These are phyloP conservation scores for Leucophenga montana DNA, from an alignment of 2,888 invertebrate genomes.

Conservation along the genomic window DNA sequence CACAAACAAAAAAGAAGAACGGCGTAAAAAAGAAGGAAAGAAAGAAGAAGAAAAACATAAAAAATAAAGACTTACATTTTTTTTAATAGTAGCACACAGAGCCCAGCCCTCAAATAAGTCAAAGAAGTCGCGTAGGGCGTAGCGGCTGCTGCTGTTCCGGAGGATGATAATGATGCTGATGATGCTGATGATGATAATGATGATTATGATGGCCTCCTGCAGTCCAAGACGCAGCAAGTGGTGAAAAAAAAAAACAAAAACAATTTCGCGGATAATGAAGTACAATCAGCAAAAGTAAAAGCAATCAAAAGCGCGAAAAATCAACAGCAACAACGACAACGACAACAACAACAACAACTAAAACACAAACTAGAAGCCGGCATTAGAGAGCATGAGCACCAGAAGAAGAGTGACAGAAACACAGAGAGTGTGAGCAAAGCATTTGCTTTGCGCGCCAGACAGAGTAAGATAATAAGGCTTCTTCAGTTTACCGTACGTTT, in stretches of 20 bases:
- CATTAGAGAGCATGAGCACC: conserved; percentile 11
- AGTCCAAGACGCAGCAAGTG: background rate
- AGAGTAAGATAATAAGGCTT: conserved; percentile 25
- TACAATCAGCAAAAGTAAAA: conserved; percentile 17
- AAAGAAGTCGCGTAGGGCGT: conserved; percentile 3
- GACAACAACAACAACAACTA: background rate
- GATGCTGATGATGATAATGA: background rate
- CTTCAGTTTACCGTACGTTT: no score
- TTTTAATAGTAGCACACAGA: background rate
- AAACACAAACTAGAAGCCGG: conserved; percentile 25
- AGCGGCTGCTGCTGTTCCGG: background rate
- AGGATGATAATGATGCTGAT: background rate
- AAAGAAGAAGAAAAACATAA: no score
- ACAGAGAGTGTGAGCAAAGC: background rate
- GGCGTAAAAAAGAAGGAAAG: no score
- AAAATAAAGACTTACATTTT: conserved; percentile 56
- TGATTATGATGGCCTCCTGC: background rate
- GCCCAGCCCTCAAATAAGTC: background rate
- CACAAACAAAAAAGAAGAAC: conserved; percentile 20
- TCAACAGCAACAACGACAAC: background rate
- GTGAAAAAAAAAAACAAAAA: background rate
- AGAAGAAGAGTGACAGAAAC: no score
- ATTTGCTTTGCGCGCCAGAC: conserved; percentile 18
- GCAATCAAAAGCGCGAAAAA: conserved; percentile 10
- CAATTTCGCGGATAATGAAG: conserved; percentile 24